Conservation (phyloP, 2,888 invertebrate species). For the Cantharis flavilabris region DNA sequence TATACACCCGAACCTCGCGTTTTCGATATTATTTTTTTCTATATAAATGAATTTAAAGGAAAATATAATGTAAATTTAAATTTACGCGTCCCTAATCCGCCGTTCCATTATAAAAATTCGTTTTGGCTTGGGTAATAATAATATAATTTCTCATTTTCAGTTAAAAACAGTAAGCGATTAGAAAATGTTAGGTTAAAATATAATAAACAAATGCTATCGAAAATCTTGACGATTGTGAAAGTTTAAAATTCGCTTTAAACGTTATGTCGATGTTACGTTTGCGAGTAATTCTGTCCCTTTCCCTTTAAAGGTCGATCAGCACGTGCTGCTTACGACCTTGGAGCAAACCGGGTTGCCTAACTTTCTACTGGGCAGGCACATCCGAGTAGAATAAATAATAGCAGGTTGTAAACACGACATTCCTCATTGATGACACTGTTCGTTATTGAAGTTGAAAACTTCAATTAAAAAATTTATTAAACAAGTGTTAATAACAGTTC, state of each 20-base stretch:
- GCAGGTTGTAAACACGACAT: neutral
- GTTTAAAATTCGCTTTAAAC: constrained; percentile 5
- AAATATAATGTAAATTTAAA: neutral
- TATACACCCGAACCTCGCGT: neutral
- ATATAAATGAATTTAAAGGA: neutral
- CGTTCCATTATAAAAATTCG: neutral
- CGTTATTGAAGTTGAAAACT: neutral
- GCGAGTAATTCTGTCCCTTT: constrained; percentile 17
- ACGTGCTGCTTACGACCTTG: constrained; percentile 23
- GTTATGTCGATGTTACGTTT: neutral
- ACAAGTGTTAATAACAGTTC: neutral
- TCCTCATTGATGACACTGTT: neutral
- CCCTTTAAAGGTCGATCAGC: constrained; percentile 20
- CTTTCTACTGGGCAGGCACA: neutral
- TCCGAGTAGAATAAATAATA: neutral
- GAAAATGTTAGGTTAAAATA: neutral
- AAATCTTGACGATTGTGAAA: constrained; percentile 10
- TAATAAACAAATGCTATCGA: neutral
- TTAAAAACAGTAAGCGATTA: neutral
- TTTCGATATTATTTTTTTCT: neutral
- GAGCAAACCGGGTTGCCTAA: constrained; percentile 14
- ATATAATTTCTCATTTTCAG: neutral
- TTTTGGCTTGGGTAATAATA: neutral
- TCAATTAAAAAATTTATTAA: neutral
- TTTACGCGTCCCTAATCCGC: neutral